Evolutionary conservation across 2,113 vertebrate species (phyloP).

Genomic region (human (Homo sapiens)): DNA sequence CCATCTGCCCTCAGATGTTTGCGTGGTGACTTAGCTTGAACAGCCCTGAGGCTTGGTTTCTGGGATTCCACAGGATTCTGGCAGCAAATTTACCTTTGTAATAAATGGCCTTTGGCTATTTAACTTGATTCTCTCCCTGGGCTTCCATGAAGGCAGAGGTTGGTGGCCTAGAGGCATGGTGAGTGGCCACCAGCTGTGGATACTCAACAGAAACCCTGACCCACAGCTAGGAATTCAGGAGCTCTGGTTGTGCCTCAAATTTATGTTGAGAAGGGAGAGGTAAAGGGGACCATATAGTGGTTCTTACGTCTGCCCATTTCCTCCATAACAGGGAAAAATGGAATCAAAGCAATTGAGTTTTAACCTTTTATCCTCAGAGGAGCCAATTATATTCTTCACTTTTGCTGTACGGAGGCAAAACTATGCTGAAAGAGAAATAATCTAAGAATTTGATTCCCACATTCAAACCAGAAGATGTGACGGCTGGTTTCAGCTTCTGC

Average conservation of each 20-base stretch:
- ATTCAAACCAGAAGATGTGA: background rate
- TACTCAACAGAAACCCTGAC: fast-evolving
- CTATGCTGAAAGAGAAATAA: background rate
- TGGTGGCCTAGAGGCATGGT: background rate
- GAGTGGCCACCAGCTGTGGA: background rate
- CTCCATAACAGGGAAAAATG: background rate
- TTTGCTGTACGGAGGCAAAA: background rate
- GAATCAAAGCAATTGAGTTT: background rate
- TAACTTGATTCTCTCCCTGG: background rate
- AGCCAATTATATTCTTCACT: background rate
- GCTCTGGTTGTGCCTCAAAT: background rate
- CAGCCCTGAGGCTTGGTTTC: background rate
- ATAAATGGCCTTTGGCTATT: background rate
- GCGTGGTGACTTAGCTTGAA: background rate
- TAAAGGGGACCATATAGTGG: background rate
- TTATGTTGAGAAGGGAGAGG: background rate
- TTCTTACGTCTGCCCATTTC: background rate
- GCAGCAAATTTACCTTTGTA: background rate
- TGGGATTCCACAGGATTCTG: background rate
- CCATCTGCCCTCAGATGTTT: background rate
- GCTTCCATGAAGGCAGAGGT: background rate
- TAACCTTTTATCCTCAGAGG: background rate
- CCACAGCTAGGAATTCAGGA: background rate
- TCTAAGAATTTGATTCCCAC: background rate
- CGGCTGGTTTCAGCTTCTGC: background rate